Conservation (phyloP, 1,140 invertebrate species). For the Drosophila ercepeae region DNA sequence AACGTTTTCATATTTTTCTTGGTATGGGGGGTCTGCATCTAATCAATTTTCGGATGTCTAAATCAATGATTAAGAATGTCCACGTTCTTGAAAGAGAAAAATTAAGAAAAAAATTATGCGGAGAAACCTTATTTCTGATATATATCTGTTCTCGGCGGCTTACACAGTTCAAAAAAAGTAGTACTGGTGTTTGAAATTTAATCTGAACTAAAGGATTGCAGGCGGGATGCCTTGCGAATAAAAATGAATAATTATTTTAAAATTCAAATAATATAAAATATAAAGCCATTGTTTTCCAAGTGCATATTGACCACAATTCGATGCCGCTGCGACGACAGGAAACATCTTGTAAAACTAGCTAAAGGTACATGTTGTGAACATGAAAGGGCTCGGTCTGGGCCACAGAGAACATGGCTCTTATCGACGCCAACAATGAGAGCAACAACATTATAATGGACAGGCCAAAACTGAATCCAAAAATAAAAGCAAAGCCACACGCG, state of each 20-base stretch:
- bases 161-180: not conserved
- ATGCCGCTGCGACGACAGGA: slow-evolving; percentile 81
- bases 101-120: not conserved
- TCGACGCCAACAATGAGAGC: slow-evolving; percentile 75
- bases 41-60: slow-evolving; percentile 79
- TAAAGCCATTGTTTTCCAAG: slow-evolving; percentile 13
- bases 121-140: slow-evolving; percentile 2
- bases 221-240: no score
- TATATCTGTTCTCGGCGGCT: not conserved
- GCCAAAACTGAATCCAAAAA: slow-evolving; percentile 40
- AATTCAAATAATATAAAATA: no score
- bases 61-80: slow-evolving; percentile 81
- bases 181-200: no score
- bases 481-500: slow-evolving; percentile 63
- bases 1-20: slow-evolving; percentile 27
- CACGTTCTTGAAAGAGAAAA: slow-evolving; percentile 45
- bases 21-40: slow-evolving; percentile 42
- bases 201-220: no score
- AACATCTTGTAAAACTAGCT: slow-evolving; percentile 84
- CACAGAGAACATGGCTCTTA: slow-evolving; percentile 50
- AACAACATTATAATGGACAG: slow-evolving; percentile 81
- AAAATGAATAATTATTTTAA: no score
- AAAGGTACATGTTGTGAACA: slow-evolving; percentile 82
- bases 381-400: slow-evolving; percentile 62
- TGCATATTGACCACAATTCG: slow-evolving; percentile 81